Conservation (phyloP, 2,888 invertebrate genomes). For the Plebejus argus region DNA sequence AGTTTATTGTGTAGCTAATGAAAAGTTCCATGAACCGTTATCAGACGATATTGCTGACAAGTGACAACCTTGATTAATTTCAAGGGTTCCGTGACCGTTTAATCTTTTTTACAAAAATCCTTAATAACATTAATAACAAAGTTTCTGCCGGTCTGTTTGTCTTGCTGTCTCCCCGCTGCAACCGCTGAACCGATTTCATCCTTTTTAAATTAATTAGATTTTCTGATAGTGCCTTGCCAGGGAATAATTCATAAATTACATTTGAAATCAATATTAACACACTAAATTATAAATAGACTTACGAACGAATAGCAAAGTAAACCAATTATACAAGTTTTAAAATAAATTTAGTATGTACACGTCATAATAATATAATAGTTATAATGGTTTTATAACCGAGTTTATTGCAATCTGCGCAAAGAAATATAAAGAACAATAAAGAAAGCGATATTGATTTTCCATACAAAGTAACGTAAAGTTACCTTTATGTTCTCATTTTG, state of each 20-base stretch:
- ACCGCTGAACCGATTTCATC: no score
- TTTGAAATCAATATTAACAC: no score
- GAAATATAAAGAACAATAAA: background rate
- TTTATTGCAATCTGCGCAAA: background rate
- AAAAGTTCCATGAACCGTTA: constrained; percentile 20
- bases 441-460: background rate
- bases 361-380: no score
- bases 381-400: background rate
- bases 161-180: no score
- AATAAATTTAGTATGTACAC: background rate
- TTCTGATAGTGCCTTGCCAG: no score
- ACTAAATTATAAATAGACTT: background rate
- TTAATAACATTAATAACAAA: no score
- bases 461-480: background rate
- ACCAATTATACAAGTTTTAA: background rate
- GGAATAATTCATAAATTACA: no score
- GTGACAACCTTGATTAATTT: background rate
- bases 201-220: no score
- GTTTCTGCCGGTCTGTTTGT: no score
- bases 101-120: background rate
- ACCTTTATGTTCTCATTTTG: constrained; percentile 13
- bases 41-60: background rate
- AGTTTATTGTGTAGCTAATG: constrained; percentile 23
- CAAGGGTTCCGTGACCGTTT: background rate
- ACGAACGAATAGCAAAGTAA: background rate